Base-by-base conservation (phyloP, 2,888 invertebrate genomes). In the Drosophila rellima region DNA sequence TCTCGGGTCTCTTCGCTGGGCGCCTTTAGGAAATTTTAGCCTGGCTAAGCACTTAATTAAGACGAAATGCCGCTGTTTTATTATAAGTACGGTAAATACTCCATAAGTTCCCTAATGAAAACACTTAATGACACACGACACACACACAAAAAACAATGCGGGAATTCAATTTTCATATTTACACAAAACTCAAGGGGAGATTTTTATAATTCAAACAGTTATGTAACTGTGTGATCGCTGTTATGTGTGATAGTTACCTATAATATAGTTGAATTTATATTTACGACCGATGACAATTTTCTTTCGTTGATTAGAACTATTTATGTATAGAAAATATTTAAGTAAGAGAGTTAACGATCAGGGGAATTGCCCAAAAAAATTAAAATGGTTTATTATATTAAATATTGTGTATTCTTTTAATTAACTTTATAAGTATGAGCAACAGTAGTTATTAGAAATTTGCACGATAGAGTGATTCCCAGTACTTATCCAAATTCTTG, bases 1-100 rank as follows among this genome's bases (percentile, higher is more conserved):
- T 20, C 33, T 48, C 39, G 48, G 54, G 54, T 54, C 37, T 54
- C 51, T 57, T 42, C 33, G 37, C 26, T 20, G 35, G 26, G 44
- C 15, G 51, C 23, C 40, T 54, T 52, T n/a, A 29, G 39, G 31
- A 47, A 42, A 50, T 37, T 39, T 60, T 48, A 48, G 61, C 65
- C 66, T 44, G 65, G 64, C 74, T 52, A 78, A 85, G 67, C 74
- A 74, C 84, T 89, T 89, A 89, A 89, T 89, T 89, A 90, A 89
- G 90, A 80, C 74, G 85, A 80, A 82, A 76, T 76, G 89, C 76
- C 78, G 82, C 85, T 85, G 85, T 87, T 82, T 87, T 87, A 80
- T 82, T 84, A 87, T 80, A 70, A 70, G 66, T 63, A 81, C 66
- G 70, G 88, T 84, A 89, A 89, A 87, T 84, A 83, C 68, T 74